These are phyloP conservation scores for Myotis lucifugus DNA, from an alignment of 2,113 vertebrate species.

Conservation along the genomic window DNA sequence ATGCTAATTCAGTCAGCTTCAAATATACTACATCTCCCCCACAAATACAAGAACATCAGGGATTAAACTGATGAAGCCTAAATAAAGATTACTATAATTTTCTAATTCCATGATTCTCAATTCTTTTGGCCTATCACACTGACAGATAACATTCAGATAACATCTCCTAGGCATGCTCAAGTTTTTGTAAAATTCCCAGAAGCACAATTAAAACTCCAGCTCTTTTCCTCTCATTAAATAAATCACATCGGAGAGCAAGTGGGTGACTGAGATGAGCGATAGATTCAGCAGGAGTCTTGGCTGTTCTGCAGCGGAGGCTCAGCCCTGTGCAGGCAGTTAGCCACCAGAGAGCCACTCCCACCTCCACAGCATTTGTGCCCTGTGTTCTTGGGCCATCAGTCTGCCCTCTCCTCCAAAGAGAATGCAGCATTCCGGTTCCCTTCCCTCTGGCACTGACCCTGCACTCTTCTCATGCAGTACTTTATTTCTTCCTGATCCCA, in stretches of 20 bases:
- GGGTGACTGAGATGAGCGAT: neutral
- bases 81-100: neutral
- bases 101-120: neutral
- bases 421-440: neutral
- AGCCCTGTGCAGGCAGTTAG: neutral
- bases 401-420: neutral
- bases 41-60: neutral
- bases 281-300: neutral
- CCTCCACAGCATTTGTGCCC: neutral
- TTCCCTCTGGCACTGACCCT: neutral
- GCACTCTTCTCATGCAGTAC: neutral
- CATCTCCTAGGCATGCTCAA: neutral
- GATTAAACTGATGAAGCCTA: neutral
- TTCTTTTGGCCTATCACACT: neutral
- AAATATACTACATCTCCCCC: neutral
- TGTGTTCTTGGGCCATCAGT: too few relatives aligned
- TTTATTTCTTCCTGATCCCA: neutral
- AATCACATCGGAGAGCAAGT: neutral
- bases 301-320: neutral
- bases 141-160: neutral
- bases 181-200: slow-evolving; percentile 38
- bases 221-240: neutral
- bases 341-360: neutral
- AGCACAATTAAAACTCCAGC: neutral
- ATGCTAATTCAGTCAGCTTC: slow-evolving; percentile 47